Evolutionary conservation across 2,888 invertebrate species (phyloP).

Genomic region (Nematopogon swammerdamellus): DNA sequence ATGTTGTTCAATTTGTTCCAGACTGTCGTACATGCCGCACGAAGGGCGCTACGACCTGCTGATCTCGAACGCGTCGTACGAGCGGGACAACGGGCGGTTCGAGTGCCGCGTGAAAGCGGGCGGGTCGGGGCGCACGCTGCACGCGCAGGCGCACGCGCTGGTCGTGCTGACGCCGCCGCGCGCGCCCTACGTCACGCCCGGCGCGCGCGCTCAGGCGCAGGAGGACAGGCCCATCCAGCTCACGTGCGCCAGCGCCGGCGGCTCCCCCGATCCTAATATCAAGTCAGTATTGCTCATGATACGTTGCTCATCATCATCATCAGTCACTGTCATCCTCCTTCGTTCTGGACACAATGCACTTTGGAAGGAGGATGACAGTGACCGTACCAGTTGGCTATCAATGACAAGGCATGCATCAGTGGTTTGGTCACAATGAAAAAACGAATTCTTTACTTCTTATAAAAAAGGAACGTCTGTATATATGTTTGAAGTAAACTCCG

Average conservation of each 20-base stretch:
- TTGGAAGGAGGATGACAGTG: no score
- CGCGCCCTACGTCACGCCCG: slow-evolving; percentile 74
- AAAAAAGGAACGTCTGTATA: no score
- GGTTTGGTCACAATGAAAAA: no score
- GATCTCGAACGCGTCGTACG: slow-evolving; percentile 87
- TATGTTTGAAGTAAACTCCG: no score
- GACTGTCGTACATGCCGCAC: slow-evolving; percentile 75
- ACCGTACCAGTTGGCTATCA: no score
- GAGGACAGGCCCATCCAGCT: slow-evolving; percentile 76
- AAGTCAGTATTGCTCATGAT: slow-evolving; percentile 53
- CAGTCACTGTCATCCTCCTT: no score
- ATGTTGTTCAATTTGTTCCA: no score
- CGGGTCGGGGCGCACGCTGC: slow-evolving; percentile 79
- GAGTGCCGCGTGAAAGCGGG: slow-evolving; percentile 85
- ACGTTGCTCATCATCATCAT: no score
- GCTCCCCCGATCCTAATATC: slow-evolving; percentile 87
- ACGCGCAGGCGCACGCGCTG: slow-evolving; percentile 78
- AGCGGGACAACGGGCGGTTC: slow-evolving; percentile 87
- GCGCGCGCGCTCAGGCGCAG: slow-evolving; percentile 72
- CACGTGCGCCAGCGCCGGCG: slow-evolving; percentile 80
- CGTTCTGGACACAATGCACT: no score
- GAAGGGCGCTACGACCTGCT: slow-evolving; percentile 85
- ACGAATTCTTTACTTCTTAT: no score
- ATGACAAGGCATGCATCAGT: no score
- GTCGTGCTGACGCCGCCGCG: slow-evolving; percentile 85